Evolutionary conservation across 1,140 invertebrate genomes (phyloP).

Genomic region (Ostrea denselamellosa): DNA sequence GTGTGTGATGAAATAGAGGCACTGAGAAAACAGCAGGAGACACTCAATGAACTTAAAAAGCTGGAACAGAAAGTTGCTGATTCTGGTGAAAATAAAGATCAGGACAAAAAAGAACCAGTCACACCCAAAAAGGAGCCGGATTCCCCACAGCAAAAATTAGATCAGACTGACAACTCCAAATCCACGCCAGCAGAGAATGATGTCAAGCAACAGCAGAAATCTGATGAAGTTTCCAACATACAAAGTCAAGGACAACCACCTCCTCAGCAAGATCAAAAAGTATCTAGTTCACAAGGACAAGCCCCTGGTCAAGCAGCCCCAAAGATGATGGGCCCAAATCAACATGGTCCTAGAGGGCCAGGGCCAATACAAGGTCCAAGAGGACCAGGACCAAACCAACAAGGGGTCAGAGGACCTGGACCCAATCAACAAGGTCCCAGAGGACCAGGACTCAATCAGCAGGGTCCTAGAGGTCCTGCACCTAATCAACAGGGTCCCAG

Average conservation of each 20-base stretch:
- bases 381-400: background rate
- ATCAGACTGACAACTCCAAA: background rate
- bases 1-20: background rate
- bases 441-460: background rate
- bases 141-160: background rate
- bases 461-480: background rate
- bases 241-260: background rate
- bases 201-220: background rate
- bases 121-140: background rate
- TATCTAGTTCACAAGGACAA: background rate
- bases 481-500: background rate
- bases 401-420: background rate
- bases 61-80: background rate
- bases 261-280: background rate
- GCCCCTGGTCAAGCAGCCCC: background rate
- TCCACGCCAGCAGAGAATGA: background rate
- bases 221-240: background rate
- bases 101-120: background rate
- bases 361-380: background rate
- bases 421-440: background rate
- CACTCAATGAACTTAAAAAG: constrained; percentile 13
- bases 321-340: background rate
- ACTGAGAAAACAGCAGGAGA: constrained; percentile 17
- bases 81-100: background rate
- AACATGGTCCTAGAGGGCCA: background rate